Evolutionary conservation across 1,140 invertebrate genomes (phyloP).

Genomic region (Drosophila orena): DNA sequence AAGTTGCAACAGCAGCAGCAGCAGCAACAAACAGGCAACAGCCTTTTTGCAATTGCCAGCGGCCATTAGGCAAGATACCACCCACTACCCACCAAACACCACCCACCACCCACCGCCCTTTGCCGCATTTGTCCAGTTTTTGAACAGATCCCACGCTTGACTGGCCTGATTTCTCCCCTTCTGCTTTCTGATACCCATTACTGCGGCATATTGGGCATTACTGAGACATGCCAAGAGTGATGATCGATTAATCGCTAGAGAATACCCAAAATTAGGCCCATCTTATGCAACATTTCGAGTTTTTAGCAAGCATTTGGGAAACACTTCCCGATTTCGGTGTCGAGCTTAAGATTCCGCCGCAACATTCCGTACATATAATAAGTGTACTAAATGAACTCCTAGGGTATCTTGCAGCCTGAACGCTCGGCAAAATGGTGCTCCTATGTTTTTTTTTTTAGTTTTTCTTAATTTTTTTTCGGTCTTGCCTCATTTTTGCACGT

Average conservation of each 20-base stretch:
- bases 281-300: no score
- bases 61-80: slow-evolving; percentile 65
- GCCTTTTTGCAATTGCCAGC: slow-evolving; percentile 62
- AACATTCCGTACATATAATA: no score
- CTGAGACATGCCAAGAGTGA: not conserved
- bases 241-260: not conserved
- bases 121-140: slow-evolving; percentile 13
- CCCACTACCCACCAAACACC: no score
- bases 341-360: no score
- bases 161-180: slow-evolving; percentile 39
- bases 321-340: no score
- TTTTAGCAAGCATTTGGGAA: no score
- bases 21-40: slow-evolving; percentile 41
- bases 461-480: slow-evolving; percentile 2
- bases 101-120: not conserved
- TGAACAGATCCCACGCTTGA: slow-evolving; percentile 40
- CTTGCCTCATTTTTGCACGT: slow-evolving; percentile 11
- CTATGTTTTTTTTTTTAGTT: not conserved
- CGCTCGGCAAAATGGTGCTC: no score
- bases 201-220: not conserved
- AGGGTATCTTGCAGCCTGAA: no score
- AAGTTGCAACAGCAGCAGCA: slow-evolving; percentile 35
- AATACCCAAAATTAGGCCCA: not conserved
- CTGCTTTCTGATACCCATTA: slow-evolving; percentile 7
- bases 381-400: no score